These are phyloP conservation scores for Acrocyrtus sp. DNA, from an alignment of 2,888 invertebrate genomes.

Conservation along the genomic window DNA sequence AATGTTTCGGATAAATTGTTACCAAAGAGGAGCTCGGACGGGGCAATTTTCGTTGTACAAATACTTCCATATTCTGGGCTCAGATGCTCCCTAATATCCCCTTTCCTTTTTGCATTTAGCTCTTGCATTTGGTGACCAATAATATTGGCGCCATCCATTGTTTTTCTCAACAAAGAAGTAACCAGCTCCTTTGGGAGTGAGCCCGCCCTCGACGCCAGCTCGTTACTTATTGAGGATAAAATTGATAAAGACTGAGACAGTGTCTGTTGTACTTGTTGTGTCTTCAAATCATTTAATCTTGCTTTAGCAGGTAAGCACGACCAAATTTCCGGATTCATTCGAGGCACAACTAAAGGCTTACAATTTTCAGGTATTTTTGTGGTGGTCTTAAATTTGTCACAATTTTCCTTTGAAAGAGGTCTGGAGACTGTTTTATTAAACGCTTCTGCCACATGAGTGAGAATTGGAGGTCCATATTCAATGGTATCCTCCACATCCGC, in stretches of 20 bases:
- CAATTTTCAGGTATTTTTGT: neutral
- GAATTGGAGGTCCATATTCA: no score
- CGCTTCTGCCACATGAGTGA: no score
- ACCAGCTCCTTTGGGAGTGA: neutral
- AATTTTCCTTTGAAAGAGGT: no score
- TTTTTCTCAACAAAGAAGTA: neutral
- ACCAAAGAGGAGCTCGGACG: constrained; percentile 16
- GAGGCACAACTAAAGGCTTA: neutral
- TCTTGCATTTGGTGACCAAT: neutral
- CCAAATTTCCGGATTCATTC: constrained; percentile 2
- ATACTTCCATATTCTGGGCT: constrained; percentile 20
- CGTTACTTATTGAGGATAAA: no score
- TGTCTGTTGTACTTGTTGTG: neutral
- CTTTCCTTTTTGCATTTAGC: neutral
- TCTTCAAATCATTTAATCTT: neutral
- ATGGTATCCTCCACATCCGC: no score
- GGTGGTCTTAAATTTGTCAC: no score
- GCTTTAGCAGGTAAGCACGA: neutral
- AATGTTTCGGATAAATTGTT: constrained; percentile 18
- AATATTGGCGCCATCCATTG: neutral
- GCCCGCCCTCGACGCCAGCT: neutral
- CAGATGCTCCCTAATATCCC: neutral
- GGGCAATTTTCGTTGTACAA: neutral
- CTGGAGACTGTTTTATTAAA: no score
- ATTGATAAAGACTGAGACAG: no score